phyloP scores from a whole-genome alignment of 2,113 vertebrate genomes.

The Pleuronectes platessa region DNA sequence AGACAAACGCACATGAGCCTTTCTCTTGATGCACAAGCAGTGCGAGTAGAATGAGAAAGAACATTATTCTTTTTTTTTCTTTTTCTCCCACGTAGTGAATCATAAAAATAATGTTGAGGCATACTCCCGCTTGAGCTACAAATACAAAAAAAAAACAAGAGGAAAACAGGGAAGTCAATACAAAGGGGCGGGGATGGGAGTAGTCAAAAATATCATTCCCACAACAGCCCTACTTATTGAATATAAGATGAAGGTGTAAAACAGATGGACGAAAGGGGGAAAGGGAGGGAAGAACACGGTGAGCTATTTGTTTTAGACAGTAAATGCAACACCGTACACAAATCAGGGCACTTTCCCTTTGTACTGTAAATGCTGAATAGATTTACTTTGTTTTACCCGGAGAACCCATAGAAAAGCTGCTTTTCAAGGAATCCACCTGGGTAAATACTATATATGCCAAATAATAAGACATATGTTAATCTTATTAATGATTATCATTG shows the following conservation, averaged over 20 bases:
- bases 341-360: not conserved
- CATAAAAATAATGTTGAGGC: constrained; percentile 25
- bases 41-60: constrained; percentile 29
- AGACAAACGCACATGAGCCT: constrained; percentile 50
- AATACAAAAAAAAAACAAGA: constrained; percentile 18
- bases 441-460: not conserved
- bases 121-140: constrained; percentile 25
- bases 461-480: not conserved
- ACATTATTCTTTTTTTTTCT: not conserved
- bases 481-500: too few relatives aligned
- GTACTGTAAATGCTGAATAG: not conserved
- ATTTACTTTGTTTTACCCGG: not conserved
- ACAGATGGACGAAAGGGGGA: not conserved
- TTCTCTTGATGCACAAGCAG: constrained; percentile 40
- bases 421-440: not conserved
- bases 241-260: constrained; percentile 6
- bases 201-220: constrained; percentile 29
- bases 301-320: constrained; percentile 8
- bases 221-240: constrained; percentile 26
- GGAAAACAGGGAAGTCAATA: constrained; percentile 21
- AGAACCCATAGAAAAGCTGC: not conserved
- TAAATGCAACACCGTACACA: not conserved
- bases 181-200: not conserved
- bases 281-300: not conserved
- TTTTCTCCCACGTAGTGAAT: constrained; percentile 12